Conservation (phyloP, 2,797 vertebrate species). For the Sebastes glaucus region DNA sequence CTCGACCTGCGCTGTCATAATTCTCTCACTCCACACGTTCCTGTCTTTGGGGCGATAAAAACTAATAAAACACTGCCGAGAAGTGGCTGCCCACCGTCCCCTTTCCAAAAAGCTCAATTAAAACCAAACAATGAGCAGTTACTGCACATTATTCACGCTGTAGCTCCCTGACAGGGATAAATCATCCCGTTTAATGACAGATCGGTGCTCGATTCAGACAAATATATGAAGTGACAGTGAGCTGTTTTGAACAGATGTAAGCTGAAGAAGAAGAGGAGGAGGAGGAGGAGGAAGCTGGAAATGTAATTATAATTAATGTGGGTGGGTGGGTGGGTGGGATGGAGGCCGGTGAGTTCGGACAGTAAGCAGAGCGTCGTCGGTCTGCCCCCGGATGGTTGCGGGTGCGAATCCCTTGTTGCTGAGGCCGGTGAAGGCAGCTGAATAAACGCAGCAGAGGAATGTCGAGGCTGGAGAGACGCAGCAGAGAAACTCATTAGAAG, state of each 20-base stretch:
- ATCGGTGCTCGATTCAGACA: conserved; percentile 17
- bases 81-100: conserved; percentile 28
- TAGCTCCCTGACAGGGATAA: conserved; percentile 34
- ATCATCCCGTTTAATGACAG: conserved; percentile 45
- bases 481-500: conserved; percentile 22
- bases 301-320: conserved; percentile 66
- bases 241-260: conserved; percentile 29
- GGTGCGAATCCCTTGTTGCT: conserved; percentile 67
- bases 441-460: conserved; percentile 58
- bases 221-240: conserved; percentile 65
- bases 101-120: conserved; percentile 49
- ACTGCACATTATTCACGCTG: conserved; percentile 29
- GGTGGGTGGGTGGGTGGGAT: conserved; percentile 10
- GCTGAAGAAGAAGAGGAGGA: conserved; percentile 2
- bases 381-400: conserved; percentile 47
- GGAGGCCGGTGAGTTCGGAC: conserved; percentile 48
- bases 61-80: conserved; percentile 55
- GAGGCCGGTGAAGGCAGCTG: conserved; percentile 52
- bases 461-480: conserved; percentile 15
- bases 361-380: conserved; percentile 48
- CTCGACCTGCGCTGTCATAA: conserved; percentile 40
- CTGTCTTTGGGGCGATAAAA: conserved; percentile 51
- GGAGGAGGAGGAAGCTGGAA: conserved; percentile 61
- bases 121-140: conserved; percentile 48
- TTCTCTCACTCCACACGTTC: conserved; percentile 58